A percentile compares a stretch with the other conserved stretches of the same genome.
These are phyloP conservation scores for Bathynomus jamesi DNA, from an alignment of 1,140 invertebrate genomes.

Conservation along the genomic window DNA sequence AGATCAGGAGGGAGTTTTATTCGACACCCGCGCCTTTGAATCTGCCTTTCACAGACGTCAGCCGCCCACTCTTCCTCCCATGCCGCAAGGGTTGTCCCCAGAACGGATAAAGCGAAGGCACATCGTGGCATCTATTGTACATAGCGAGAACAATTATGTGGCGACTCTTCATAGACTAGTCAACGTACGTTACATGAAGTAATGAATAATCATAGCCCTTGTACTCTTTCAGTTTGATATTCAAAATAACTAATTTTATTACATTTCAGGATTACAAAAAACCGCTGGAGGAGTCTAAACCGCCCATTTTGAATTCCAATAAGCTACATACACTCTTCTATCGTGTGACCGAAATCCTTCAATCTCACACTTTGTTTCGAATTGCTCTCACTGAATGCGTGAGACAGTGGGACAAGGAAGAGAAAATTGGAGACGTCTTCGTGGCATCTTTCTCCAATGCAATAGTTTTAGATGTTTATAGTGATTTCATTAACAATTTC, in stretches of 20 bases:
- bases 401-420: constrained; percentile 83
- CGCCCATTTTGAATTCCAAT: constrained; percentile 69
- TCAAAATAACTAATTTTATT: constrained; percentile 14
- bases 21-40: constrained; percentile 47
- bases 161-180: constrained; percentile 68
- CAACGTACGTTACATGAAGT: constrained; percentile 23
- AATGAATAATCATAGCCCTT: not conserved
- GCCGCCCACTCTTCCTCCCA: constrained; percentile 68
- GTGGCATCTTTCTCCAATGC: constrained; percentile 86
- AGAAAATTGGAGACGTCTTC: constrained; percentile 90
- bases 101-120: constrained; percentile 79
- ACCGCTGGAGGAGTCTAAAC: constrained; percentile 74
- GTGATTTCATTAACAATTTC: constrained; percentile 95
- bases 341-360: constrained; percentile 81
- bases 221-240: not conserved
- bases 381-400: constrained; percentile 83
- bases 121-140: constrained; percentile 82
- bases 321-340: constrained; percentile 81
- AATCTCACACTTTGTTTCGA: constrained; percentile 88
- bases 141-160: constrained; percentile 90
- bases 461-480: constrained; percentile 88
- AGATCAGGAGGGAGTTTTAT: constrained; percentile 32
- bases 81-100: constrained; percentile 63
- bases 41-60: constrained; percentile 55
- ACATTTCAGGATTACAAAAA: constrained; percentile 90